phyloP scores from a whole-genome alignment of 2,113 vertebrate genomes.

The Oreochromis tanganicae region DNA sequence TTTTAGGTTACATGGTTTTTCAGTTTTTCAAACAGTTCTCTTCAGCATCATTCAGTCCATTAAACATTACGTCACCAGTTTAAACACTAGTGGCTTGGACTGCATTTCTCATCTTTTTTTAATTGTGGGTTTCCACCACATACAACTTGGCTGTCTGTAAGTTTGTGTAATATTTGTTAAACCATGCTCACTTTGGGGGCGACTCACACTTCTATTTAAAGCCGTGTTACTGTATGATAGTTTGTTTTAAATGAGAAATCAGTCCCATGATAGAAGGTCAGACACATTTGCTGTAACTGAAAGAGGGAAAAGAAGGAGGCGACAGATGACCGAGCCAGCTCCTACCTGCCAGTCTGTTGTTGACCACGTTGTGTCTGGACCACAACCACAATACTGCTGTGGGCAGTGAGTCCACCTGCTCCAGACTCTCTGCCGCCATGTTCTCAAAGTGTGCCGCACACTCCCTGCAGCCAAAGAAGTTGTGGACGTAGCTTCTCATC shows the following conservation, averaged over 20 bases:
- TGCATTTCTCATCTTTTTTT: neutral
- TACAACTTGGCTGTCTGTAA: neutral
- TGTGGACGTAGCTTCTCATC: conserved; percentile 77
- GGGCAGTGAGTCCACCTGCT: conserved; percentile 34
- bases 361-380: conserved; percentile 87
- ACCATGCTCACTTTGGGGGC: fast-evolving
- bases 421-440: conserved; percentile 80
- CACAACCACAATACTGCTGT: conserved; percentile 83
- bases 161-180: neutral
- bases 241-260: neutral
- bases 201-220: neutral
- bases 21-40: neutral
- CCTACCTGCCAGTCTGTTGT: conserved; percentile 84
- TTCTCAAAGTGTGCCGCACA: conserved; percentile 85
- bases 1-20: neutral
- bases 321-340: neutral
- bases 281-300: neutral
- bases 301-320: neutral
- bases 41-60: neutral
- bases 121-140: neutral
- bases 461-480: conserved; percentile 84
- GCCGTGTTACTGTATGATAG: neutral
- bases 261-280: neutral
- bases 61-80: neutral
- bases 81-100: neutral